phyloP scores from a whole-genome alignment of 2,888 invertebrate species.

The Pinctada fucata region DNA sequence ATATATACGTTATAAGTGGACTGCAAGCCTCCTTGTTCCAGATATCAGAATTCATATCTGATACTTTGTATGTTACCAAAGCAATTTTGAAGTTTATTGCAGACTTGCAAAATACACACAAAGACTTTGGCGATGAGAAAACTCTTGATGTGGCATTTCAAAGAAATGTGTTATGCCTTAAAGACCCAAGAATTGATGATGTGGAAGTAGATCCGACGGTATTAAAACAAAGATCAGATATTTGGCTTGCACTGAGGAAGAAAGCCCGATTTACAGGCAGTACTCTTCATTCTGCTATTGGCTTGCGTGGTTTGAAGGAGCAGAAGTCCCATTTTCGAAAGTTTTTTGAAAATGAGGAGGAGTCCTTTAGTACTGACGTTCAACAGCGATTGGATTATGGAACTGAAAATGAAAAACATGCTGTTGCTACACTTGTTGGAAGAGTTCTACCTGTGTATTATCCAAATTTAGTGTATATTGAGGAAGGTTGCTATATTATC shows the following conservation, averaged over 20 bases:
- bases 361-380: background rate
- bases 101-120: background rate
- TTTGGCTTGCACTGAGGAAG: background rate
- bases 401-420: slow-evolving; percentile 31
- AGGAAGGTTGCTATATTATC: slow-evolving; percentile 41
- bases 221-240: background rate
- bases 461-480: slow-evolving; percentile 30
- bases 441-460: slow-evolving; percentile 34
- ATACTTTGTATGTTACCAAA: background rate
- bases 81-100: slow-evolving; percentile 1
- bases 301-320: background rate
- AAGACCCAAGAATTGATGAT: background rate
- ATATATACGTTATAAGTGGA: slow-evolving; percentile 30
- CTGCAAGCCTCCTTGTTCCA: slow-evolving; percentile 29
- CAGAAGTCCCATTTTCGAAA: background rate
- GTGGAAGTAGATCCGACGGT: background rate
- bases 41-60: background rate
- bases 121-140: background rate
- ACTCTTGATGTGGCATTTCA: background rate
- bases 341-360: background rate
- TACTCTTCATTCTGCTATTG: slow-evolving; percentile 7
- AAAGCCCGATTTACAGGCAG: slow-evolving; percentile 4
- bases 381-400: slow-evolving; percentile 27
- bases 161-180: background rate
- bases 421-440: slow-evolving; percentile 29